Percentiles rank a stretch among this genome's conserved stretches.
These are phyloP conservation scores for Psammodynastes pulverulentus DNA, from an alignment of 2,113 vertebrate genomes.

Conservation along the genomic window DNA sequence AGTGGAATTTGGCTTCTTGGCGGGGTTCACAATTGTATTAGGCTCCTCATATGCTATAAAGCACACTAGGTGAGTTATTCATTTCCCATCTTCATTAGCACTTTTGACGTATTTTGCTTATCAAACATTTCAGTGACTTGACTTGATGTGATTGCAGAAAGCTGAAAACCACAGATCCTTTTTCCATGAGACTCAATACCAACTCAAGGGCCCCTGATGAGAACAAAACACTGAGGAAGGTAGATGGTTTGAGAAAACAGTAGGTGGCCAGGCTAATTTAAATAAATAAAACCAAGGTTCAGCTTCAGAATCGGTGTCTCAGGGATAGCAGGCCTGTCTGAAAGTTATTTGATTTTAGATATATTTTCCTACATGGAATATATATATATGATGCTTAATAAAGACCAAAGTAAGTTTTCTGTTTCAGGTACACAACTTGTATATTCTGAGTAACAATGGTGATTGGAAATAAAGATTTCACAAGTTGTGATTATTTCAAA, in stretches of 20 bases:
- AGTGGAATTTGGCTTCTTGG: constrained; percentile 14
- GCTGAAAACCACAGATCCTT: constrained; percentile 3
- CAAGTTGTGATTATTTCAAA: neutral
- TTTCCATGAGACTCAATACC: constrained; percentile 23
- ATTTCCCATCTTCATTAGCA: constrained; percentile 18
- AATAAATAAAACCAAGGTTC: constrained; percentile 60
- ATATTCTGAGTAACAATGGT: neutral
- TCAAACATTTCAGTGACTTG: constrained; percentile 34
- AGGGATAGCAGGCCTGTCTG: constrained; percentile 32
- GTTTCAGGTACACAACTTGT: neutral
- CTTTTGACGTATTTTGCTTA: constrained; percentile 16
- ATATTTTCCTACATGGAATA: neutral
- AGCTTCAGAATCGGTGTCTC: constrained; percentile 40
- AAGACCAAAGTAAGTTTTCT: neutral
- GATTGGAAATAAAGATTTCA: neutral
- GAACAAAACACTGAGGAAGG: constrained; percentile 42
- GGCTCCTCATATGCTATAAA: neutral
- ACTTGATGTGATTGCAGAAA: constrained; percentile 32
- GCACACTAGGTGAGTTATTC: constrained; percentile 8
- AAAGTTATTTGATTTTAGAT: constrained; percentile 15
- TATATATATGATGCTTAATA: neutral
- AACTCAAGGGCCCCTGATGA: constrained; percentile 43
- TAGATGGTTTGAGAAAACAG: constrained; percentile 23
- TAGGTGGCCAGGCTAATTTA: constrained; percentile 45
- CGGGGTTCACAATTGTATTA: neutral